A percentile compares a stretch with the other conserved stretches of the same genome.
Evolutionary conservation across 2,888 invertebrate genomes (phyloP).

Genomic region (Corythucha ciliata): DNA sequence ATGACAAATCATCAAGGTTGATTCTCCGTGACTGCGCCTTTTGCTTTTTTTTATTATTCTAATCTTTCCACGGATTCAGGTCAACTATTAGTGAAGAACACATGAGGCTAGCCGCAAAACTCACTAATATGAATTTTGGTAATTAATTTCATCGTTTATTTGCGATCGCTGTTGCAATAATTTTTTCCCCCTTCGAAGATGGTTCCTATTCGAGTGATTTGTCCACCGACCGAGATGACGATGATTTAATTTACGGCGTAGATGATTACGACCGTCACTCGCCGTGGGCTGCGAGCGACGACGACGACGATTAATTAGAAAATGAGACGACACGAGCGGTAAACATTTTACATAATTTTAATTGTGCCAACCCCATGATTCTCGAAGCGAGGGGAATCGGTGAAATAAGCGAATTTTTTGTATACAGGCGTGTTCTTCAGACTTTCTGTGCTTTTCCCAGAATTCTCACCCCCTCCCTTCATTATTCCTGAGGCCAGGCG

Average conservation of each 20-base stretch:
- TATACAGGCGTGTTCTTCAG: neutral
- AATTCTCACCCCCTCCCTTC: no score
- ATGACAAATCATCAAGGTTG: constrained; percentile 18
- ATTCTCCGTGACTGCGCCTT: constrained; percentile 2
- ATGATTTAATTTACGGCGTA: constrained; percentile 26
- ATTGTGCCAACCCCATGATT: no score
- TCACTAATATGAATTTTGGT: constrained; percentile 27
- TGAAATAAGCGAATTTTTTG: neutral
- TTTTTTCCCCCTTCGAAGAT: constrained; percentile 13
- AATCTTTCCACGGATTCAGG: neutral
- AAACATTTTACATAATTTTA: no score
- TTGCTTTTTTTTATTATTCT: neutral
- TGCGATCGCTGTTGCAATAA: neutral
- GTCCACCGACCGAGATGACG: constrained; percentile 29
- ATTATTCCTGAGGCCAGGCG: constrained; percentile 14
- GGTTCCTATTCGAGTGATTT: constrained; percentile 28
- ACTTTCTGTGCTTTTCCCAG: neutral
- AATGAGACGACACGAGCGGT: no score
- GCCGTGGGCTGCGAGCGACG: no score
- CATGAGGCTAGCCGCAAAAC: constrained; percentile 27
- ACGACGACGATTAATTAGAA: no score
- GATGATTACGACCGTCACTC: no score
- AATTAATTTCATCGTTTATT: constrained; percentile 19
- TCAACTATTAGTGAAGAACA: constrained; percentile 31
- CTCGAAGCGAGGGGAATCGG: no score